Conservation (phyloP, 2,113 vertebrate genomes). For the Hippocampus mohnikei region DNA sequence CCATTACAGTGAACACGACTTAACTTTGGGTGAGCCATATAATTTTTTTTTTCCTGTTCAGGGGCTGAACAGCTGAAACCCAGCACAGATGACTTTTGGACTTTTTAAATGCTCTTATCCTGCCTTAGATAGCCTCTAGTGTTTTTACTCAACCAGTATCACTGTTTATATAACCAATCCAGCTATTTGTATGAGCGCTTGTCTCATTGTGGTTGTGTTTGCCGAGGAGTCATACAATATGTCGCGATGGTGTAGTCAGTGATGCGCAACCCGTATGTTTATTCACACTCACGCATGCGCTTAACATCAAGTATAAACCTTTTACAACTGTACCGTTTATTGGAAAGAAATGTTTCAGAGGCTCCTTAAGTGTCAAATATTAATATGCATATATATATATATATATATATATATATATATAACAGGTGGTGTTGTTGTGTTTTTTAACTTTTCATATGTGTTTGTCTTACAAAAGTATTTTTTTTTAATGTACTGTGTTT, state of each 20-base stretch:
- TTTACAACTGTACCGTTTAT: constrained; percentile 18
- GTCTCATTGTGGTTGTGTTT: constrained; percentile 32
- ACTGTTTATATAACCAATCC: too few relatives aligned
- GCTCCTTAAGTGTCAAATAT: constrained; percentile 18
- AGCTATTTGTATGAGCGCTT: constrained; percentile 26
- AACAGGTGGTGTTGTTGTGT: constrained; percentile 4
- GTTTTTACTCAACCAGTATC: too few relatives aligned
- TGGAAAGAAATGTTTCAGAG: constrained; percentile 16
- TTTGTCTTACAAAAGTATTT: constrained; percentile 38
- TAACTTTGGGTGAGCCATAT: neutral
- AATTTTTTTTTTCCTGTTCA: too few relatives aligned
- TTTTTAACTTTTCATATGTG: constrained; percentile 39
- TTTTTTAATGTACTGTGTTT: constrained; percentile 35
- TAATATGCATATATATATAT: constrained; percentile 30
- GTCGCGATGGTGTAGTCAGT: constrained; percentile 39
- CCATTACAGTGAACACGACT: neutral
- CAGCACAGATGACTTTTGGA: neutral
- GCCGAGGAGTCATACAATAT: constrained; percentile 13
- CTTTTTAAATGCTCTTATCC: neutral
- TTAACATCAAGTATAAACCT: constrained; percentile 8
- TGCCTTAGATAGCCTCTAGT: too few relatives aligned
- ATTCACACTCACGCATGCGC: constrained; percentile 22
- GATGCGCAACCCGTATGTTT: constrained; percentile 11
- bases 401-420: constrained; percentile 27
- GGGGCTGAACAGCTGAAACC: neutral